Evolutionary conservation across 2,797 vertebrate genomes (phyloP).

Genomic region (Epinephelus coioides): DNA sequence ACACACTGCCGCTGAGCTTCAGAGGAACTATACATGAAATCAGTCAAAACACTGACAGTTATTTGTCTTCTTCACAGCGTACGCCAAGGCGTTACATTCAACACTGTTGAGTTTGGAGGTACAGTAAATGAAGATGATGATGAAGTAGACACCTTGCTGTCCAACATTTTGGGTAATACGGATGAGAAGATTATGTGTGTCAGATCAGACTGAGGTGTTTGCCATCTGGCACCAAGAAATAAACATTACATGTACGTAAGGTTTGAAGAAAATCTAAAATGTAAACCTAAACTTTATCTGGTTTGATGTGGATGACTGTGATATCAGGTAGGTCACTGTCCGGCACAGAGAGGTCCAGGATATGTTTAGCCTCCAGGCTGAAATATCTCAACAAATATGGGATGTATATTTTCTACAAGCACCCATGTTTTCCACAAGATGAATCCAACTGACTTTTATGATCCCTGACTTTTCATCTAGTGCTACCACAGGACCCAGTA

Average conservation of each 20-base stretch:
- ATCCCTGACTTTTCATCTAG: background rate
- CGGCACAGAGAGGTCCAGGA: background rate
- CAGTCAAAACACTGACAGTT: background rate
- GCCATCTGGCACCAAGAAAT: no score
- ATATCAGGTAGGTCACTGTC: no score
- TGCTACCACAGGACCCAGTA: background rate
- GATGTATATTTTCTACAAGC: background rate
- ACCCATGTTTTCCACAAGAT: background rate
- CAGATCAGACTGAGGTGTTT: no score
- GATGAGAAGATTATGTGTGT: background rate
- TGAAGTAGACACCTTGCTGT: background rate
- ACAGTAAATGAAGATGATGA: conserved; percentile 46
- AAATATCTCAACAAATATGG: background rate
- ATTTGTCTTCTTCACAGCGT: conserved; percentile 83
- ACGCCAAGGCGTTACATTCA: conserved; percentile 87
- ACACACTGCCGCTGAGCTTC: background rate
- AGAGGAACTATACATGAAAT: background rate
- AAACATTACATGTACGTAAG: no score
- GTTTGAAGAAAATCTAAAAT: no score
- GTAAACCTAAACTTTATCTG: no score
- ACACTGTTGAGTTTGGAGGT: conserved; percentile 85
- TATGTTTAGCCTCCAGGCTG: background rate
- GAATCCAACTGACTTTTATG: background rate
- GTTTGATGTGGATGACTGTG: no score
- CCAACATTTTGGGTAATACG: background rate